Conservation (phyloP, 2,113 vertebrate species). For the Chelonoidis abingdonii region DNA sequence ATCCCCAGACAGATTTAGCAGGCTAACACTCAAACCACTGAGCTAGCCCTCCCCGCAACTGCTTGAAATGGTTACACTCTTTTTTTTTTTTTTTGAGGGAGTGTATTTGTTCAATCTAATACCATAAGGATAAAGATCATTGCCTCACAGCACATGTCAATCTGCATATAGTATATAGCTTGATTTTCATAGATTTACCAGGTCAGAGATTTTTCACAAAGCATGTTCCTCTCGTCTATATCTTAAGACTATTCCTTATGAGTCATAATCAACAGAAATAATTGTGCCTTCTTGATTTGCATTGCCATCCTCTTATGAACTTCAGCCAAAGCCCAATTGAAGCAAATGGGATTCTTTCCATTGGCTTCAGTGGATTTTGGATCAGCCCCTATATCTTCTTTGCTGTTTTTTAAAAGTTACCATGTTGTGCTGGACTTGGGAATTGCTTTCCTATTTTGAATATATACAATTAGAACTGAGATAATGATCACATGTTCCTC, state of each 20-base stretch:
- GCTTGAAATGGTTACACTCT: not conserved
- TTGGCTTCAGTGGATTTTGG: not conserved
- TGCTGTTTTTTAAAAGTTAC: not conserved
- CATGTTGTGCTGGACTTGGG: not conserved
- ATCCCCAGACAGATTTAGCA: too few relatives aligned
- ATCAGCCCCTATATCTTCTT: not conserved
- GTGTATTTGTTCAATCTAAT: not conserved
- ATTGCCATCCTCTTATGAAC: not conserved
- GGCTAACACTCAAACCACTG: too few relatives aligned
- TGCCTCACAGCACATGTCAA: not conserved
- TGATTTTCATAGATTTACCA: not conserved
- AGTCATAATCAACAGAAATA: not conserved
- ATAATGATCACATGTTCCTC: not conserved
- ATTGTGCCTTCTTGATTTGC: not conserved
- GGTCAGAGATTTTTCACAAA: not conserved
- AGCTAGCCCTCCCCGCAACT: too few relatives aligned
- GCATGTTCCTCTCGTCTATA: too few relatives aligned
- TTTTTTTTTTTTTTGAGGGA: not conserved
- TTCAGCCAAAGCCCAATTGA: not conserved
- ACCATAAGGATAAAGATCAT: not conserved
- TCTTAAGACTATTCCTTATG: not conserved
- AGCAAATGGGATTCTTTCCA: not conserved
- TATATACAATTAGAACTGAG: not conserved
- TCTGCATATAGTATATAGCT: too few relatives aligned
- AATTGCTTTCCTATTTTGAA: not conserved